Evolutionary conservation across 92 coral and sea anemone genomes (phyloP).

Genomic region (Umimayanthus chanpuru): DNA sequence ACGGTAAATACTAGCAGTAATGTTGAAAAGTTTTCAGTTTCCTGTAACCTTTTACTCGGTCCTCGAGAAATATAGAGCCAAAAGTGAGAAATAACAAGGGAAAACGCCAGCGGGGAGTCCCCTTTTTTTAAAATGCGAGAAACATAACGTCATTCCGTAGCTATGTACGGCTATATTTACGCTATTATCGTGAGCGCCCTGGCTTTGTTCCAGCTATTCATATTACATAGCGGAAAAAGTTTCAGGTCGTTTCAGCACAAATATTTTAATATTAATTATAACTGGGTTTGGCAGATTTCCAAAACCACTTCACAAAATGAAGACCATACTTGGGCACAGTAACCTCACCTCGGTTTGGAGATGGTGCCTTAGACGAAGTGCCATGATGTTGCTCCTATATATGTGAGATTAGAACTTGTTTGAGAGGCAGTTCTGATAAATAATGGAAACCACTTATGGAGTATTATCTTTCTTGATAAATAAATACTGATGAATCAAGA

Average conservation of each 20-base stretch:
- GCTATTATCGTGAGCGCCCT: background rate
- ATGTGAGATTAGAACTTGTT: background rate
- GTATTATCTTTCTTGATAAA: background rate
- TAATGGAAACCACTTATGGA: background rate
- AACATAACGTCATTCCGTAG: slow-evolving; percentile 12
- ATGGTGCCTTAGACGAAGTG: background rate
- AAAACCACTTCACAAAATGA: background rate
- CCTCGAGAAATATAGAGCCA: background rate
- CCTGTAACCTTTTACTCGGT: background rate
- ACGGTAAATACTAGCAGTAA: background rate
- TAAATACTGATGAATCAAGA: slow-evolving; percentile 12
- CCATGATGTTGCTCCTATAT: background rate
- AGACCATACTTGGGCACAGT: slow-evolving; percentile 21
- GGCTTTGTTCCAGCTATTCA: slow-evolving; percentile 17
- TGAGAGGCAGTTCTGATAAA: background rate
- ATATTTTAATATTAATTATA: background rate
- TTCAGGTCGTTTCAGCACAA: slow-evolving; percentile 39
- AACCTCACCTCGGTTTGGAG: background rate
- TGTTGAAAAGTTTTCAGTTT: background rate
- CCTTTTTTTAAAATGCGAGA: background rate
- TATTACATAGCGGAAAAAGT: slow-evolving; percentile 19
- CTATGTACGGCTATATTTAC: background rate
- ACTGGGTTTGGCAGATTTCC: slow-evolving; percentile 12
- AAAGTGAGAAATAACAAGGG: background rate
- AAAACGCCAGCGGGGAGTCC: slow-evolving; percentile 2